A percentile compares a stretch with the other conserved stretches of the same genome.
These are phyloP conservation scores for Diogma glabrata DNA, from an alignment of 2,888 invertebrate genomes.

Conservation along the genomic window DNA sequence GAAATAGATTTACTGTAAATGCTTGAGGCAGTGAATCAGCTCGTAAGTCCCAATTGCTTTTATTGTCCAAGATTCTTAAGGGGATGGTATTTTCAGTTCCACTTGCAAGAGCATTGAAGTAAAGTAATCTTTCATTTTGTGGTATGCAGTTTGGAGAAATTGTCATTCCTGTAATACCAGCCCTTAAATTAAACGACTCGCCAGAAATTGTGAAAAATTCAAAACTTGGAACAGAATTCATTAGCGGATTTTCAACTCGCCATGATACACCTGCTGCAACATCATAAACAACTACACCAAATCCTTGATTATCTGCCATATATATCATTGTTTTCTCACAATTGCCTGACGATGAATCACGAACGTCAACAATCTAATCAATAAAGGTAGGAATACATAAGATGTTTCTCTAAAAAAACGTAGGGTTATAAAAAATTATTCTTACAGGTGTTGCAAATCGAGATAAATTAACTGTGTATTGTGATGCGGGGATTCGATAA, in stretches of 20 bases:
- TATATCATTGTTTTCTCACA: constrained; percentile 49
- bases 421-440: too few relatives aligned
- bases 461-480: too few relatives aligned
- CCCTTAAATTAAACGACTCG: constrained; percentile 53
- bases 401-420: too few relatives aligned
- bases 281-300: constrained; percentile 50
- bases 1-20: constrained; percentile 44
- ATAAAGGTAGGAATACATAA: too few relatives aligned
- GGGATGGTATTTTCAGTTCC: constrained; percentile 47
- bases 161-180: constrained; percentile 50
- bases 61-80: constrained; percentile 45
- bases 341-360: constrained; percentile 23
- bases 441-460: too few relatives aligned
- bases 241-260: constrained; percentile 46
- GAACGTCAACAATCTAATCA: constrained; percentile 35
- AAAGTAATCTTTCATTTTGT: constrained; percentile 40
- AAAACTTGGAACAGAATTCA: constrained; percentile 43
- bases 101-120: constrained; percentile 52
- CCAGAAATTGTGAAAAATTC: constrained; percentile 44
- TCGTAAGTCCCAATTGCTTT: constrained; percentile 36
- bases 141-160: too few relatives aligned
- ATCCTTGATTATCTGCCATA: constrained; percentile 49
- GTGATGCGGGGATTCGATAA: too few relatives aligned
- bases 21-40: constrained; percentile 38
- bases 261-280: constrained; percentile 37